Evolutionary conservation across 1,140 invertebrate genomes (phyloP).

Genomic region (Drosophila repleta): DNA sequence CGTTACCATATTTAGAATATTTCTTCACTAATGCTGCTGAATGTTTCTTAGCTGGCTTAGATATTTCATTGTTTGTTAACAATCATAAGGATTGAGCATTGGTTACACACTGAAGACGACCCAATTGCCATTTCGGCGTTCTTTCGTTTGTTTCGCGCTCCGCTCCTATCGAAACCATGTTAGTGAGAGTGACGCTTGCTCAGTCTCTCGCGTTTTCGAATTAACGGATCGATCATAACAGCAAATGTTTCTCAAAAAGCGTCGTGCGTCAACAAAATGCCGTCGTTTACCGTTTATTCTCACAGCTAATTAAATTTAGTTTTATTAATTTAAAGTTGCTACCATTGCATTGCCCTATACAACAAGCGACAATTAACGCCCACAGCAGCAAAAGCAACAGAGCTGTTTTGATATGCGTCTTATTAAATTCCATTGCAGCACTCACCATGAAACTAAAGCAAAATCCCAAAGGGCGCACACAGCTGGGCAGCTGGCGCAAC

Average conservation of each 20-base stretch:
- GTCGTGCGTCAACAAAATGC: slow-evolving; percentile 65
- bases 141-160: slow-evolving; percentile 8
- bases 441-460: slow-evolving; percentile 56
- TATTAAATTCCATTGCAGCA: slow-evolving; percentile 46
- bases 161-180: not conserved
- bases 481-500: slow-evolving; percentile 57
- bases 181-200: slow-evolving; percentile 18
- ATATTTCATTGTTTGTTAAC: too few species aligned
- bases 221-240: slow-evolving; percentile 72
- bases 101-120: not conserved
- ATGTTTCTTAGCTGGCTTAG: too few species aligned
- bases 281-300: slow-evolving; percentile 59
- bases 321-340: slow-evolving; percentile 42
- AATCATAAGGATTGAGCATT: too few species aligned
- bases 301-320: slow-evolving; percentile 23
- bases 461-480: slow-evolving; percentile 30
- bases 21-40: too few species aligned
- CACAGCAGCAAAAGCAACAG: slow-evolving; percentile 16
- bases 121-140: not conserved
- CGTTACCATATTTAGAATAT: too few species aligned
- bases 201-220: slow-evolving; percentile 46
- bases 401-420: slow-evolving; percentile 13
- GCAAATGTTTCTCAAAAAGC: slow-evolving; percentile 62
- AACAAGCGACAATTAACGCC: slow-evolving; percentile 44
- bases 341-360: slow-evolving; percentile 4